phyloP scores from a whole-genome alignment of 1,140 invertebrate species.

The Cyclargus thomasi region DNA sequence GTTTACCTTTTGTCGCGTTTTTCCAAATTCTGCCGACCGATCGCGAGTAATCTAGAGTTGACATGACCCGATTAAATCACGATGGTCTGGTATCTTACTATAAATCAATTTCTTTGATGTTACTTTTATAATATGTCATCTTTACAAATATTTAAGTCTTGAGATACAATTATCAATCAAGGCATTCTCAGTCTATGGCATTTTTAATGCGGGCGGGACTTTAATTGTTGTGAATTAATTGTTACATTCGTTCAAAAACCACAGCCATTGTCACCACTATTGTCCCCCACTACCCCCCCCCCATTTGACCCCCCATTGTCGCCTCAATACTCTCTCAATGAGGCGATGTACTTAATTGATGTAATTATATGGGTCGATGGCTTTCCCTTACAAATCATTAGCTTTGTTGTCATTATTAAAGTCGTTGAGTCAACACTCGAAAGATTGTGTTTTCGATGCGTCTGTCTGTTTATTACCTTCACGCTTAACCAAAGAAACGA shows the following conservation, averaged over 20 bases:
- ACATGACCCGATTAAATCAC: no score
- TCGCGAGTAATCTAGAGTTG: no score
- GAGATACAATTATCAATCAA: not conserved
- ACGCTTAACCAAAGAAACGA: no score
- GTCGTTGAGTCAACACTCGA: not conserved
- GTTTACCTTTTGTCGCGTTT: no score
- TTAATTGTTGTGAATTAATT: conserved; percentile 74
- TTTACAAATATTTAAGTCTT: no score
- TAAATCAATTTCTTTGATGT: no score
- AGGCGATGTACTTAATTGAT: conserved; percentile 14
- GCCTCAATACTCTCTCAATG: not conserved
- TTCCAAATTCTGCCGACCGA: no score
- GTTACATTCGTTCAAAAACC: conserved; percentile 74
- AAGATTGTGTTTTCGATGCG: no score
- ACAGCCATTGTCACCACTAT: conserved; percentile 63
- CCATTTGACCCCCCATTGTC: not conserved
- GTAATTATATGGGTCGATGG: conserved; percentile 10
- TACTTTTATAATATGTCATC: no score
- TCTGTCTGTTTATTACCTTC: not conserved
- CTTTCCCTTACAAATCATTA: conserved; percentile 6
- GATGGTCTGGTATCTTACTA: no score
- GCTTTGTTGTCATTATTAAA: not conserved
- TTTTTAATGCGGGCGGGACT: conserved; percentile 66
- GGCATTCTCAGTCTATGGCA: conserved; percentile 25
- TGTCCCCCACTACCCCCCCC: conserved; percentile 35